Evolutionary conservation across 2,113 vertebrate species (phyloP).

Genomic region (Bubo scandiacus): DNA sequence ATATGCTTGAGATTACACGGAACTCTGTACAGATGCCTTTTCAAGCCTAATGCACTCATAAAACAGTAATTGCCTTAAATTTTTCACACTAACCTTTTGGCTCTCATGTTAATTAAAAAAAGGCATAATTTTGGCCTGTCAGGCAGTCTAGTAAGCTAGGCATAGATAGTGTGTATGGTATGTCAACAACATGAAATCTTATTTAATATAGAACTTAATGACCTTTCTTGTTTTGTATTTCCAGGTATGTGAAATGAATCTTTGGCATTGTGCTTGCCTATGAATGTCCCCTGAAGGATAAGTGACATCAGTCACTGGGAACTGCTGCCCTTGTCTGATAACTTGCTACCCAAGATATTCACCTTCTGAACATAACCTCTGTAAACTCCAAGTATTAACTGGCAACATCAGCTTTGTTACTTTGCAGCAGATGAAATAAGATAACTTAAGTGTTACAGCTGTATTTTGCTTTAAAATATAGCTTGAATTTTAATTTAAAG

Average conservation of each 20-base stretch:
- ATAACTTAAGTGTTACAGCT: constrained; percentile 51
- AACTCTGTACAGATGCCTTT: not conserved
- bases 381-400: constrained; percentile 6
- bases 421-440: constrained; percentile 33
- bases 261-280: not conserved
- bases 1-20: not conserved
- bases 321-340: not conserved
- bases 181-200: not conserved
- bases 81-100: not conserved
- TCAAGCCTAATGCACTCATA: not conserved
- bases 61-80: not conserved
- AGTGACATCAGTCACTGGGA: not conserved
- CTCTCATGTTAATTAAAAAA: not conserved
- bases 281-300: not conserved
- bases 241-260: constrained; percentile 73
- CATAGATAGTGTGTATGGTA: not conserved
- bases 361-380: not conserved
- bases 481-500: constrained; percentile 87
- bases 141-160: not conserved
- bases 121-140: not conserved
- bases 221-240: not conserved
- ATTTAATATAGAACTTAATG: not conserved
- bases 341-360: not conserved
- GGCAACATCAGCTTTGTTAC: not conserved
- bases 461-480: constrained; percentile 73